Conservation (phyloP, 2,113 vertebrate genomes). For the Triplophysa dalaica region DNA sequence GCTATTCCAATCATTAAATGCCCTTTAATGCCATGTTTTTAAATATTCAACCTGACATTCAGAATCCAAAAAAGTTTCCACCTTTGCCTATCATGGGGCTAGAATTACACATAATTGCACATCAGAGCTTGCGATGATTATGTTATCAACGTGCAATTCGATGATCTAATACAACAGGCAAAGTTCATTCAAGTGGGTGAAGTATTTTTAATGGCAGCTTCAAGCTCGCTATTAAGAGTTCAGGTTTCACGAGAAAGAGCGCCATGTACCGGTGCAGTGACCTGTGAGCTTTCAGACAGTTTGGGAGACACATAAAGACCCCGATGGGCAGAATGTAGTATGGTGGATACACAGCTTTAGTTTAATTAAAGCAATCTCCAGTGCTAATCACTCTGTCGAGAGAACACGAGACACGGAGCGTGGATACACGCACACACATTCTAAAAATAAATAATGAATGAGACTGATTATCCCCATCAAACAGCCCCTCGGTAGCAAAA, state of each 20-base stretch:
- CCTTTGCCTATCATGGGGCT: background rate
- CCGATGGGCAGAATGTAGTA: constrained; percentile 40
- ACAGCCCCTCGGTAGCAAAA: constrained; percentile 16
- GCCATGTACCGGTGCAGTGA: constrained; percentile 39
- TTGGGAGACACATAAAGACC: background rate
- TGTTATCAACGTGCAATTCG: constrained; percentile 8
- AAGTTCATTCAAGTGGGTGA: constrained; percentile 26
- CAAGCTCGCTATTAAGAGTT: background rate
- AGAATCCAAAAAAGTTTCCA: background rate
- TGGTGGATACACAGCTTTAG: constrained; percentile 21
- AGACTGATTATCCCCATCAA: constrained; percentile 48
- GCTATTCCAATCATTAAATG: background rate
- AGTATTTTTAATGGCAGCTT: constrained; percentile 19
- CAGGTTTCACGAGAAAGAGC: constrained; percentile 30
- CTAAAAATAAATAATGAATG: constrained; percentile 41
- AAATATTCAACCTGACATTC: background rate
- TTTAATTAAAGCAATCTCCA: constrained; percentile 54
- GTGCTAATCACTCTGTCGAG: constrained; percentile 46
- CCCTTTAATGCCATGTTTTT: background rate
- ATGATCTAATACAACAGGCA: background rate
- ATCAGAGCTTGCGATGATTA: background rate
- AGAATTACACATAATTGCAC: constrained; percentile 28
- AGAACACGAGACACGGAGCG: constrained; percentile 23
- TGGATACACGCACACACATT: constrained; percentile 10
- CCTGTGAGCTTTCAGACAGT: background rate